Evolutionary conservation across 1,140 invertebrate species (phyloP).

Genomic region (Drosophila quadrilineata): DNA sequence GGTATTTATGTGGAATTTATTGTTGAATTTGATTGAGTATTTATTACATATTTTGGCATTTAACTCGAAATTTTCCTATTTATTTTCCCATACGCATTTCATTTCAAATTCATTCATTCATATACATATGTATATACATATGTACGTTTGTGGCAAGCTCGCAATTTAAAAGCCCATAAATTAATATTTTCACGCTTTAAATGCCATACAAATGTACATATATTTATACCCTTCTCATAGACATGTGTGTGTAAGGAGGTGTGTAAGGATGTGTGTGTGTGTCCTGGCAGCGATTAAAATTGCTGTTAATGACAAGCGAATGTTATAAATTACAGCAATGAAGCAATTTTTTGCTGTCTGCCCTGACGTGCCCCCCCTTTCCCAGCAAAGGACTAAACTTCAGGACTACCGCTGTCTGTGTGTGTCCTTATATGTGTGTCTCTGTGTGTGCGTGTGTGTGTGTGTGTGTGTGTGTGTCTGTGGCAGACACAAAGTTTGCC

Average conservation of each 20-base stretch:
- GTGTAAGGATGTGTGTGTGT: constrained; percentile 47
- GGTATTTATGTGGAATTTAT: constrained; percentile 46
- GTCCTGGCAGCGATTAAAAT: constrained; percentile 68
- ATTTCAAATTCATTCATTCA: constrained; percentile 55
- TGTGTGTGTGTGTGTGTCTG: constrained; percentile 31
- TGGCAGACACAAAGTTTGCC: constrained; percentile 64
- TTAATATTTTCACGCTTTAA: constrained; percentile 78
- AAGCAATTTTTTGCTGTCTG: constrained; percentile 61
- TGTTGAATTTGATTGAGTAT: constrained; percentile 44
- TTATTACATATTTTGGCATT: constrained; percentile 46
- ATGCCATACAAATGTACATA: constrained; percentile 43
- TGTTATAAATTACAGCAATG: constrained; percentile 78
- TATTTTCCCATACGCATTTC: too few species aligned
- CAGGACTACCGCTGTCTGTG: constrained; percentile 19
- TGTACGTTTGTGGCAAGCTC: constrained; percentile 22
- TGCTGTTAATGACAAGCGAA: constrained; percentile 78
- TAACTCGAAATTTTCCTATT: constrained; percentile 40
- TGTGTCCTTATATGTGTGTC: constrained; percentile 19
- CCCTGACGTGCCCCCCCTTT: not conserved
- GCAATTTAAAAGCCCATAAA: constrained; percentile 69
- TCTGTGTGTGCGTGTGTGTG: constrained; percentile 7
- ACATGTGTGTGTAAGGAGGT: not conserved
- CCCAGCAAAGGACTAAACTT: constrained; percentile 25
- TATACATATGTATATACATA: constrained; percentile 38
- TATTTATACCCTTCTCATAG: constrained; percentile 11